Percentiles rank a stretch among this genome's conserved stretches.
Evolutionary conservation across 2,888 invertebrate species (phyloP).

Genomic region (Eupithecia dodoneata): DNA sequence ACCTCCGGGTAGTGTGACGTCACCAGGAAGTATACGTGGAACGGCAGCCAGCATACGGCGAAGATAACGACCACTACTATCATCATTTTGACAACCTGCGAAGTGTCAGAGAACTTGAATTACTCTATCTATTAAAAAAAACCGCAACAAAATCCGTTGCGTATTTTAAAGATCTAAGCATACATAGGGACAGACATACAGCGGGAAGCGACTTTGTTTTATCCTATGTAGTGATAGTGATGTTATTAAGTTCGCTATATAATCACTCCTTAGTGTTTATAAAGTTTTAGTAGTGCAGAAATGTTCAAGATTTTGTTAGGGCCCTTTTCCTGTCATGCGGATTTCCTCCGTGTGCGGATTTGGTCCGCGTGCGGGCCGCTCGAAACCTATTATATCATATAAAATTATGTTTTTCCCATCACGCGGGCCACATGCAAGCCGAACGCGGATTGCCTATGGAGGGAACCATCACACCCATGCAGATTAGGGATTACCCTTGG

Average conservation of each 20-base stretch:
- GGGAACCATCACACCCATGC: too few relatives aligned
- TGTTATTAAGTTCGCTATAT: neutral
- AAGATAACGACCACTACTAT: slow-evolving; percentile 97
- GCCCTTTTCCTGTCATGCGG: too few relatives aligned
- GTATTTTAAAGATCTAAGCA: too few relatives aligned
- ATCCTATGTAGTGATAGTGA: slow-evolving; percentile 90
- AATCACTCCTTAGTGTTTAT: neutral
- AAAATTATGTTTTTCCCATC: too few relatives aligned
- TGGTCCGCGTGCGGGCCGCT: too few relatives aligned
- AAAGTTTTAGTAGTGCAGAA: neutral
- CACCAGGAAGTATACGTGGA: slow-evolving; percentile 96
- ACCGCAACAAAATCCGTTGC: too few relatives aligned
- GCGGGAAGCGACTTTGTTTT: slow-evolving; percentile 80
- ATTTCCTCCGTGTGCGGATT: too few relatives aligned
- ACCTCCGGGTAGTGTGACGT: slow-evolving; percentile 92
- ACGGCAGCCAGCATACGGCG: slow-evolving; percentile 97
- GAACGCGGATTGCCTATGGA: too few relatives aligned
- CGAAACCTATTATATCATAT: too few relatives aligned
- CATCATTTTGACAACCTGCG: slow-evolving; percentile 98
- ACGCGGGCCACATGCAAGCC: too few relatives aligned
- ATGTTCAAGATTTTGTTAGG: neutral
- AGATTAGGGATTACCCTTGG: too few relatives aligned
- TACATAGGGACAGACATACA: too few relatives aligned
- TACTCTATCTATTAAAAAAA: neutral
- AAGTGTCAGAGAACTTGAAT: neutral